Base-by-base conservation (phyloP, 2,888 invertebrate species). In the Kuschelorhynchus macadamiae region DNA sequence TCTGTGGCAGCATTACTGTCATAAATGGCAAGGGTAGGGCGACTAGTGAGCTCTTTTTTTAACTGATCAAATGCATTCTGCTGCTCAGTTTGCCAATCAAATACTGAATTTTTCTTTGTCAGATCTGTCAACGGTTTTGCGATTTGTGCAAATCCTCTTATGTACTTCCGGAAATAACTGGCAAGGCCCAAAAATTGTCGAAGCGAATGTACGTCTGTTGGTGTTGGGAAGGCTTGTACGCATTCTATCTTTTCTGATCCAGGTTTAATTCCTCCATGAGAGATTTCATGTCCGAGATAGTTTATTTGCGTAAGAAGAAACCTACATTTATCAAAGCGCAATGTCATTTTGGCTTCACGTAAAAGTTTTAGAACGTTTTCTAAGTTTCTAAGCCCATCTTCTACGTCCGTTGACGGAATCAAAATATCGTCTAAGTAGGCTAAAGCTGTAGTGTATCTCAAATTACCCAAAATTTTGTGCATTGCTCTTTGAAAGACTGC, bases 271-370 rank as follows among this genome's bases (percentile, higher is more conserved):
- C 55, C 55, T 18, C 39, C 18, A 17, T 18, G 1, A 20, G n/a
- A n/a, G 2, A 46, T 57, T 41, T 55, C 41, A 16, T 56, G 44
- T 4, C 77, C 78, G 21, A 78, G 25, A 25, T 25, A 25, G 7
- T 25, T 25, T 25, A 25, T 25, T 25, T 25, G 25, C 25, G 25
- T 25, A 3, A 25, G 25, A 25, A 25, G 25, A 25, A 25, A 25
- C 25, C 25, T 25, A 7, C 25, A 25, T 25, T 76, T 75, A 8
- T 42, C 41, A 3, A 71, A 20, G 25, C 72, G 72, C 17, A 75
- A 16, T 14, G 39, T 55, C 14, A 55, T 14, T 3, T 21, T 21
- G 25, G 36, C 46, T 1, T 49, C 18, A 7, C 42, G 14, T 49
- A 70, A 44, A 44, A 47, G 1, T n/a, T 46, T 7, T n/a, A 69